Base-by-base conservation (phyloP, 2,113 vertebrate species). In the Empidonax alnorum region DNA sequence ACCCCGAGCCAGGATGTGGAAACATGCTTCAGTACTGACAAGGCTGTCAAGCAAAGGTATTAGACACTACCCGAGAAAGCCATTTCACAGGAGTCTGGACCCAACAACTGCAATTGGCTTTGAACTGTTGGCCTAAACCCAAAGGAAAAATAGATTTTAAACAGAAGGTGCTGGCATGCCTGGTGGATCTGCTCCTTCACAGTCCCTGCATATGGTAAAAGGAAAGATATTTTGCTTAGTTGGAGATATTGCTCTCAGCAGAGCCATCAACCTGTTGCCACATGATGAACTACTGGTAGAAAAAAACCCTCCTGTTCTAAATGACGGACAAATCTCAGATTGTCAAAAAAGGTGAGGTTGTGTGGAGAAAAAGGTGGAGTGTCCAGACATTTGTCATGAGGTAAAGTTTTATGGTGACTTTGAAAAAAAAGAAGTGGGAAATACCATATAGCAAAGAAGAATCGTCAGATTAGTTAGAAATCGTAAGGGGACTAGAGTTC, bases 111-210 rank as follows among this genome's bases (percentile, higher is more conserved):
- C 73, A 91, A 59, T 37, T 96, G 93, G 75, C 87, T 97, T 96
- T 85, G 42, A 96, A 87, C 72, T 30, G 33, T 90, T 95, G 94
- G 91, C 62, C 50, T 47, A 67, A 80, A 78, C 46, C 86, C 87
- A 94, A 71, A 95, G 95, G 92, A 96, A 94, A 96, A 96, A 88
- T 71, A 91, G 82, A 93, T 97, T 94, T 96, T 87, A 94, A 96
- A 93, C 93, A 96, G 94, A 96, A 95, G 94, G 93, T 94, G 87
- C 78, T 96, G 93, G 93, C 90, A 92, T 68, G 84, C 59, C 63
- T 93, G 93, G 93, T 95, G 68, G 78, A 84, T 83, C 93, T 85
- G 50, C 65, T 96, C 75, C 91, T 95, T 95, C 33, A 4, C 55
- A 86, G 72, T 21, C 74, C 65, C 63, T 76, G 75, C 63, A 52